Evolutionary conservation across 2,113 vertebrate genomes (phyloP), one percentile per base, ranked within the genome.

Genomic region (Taxidea taxus): DNA sequence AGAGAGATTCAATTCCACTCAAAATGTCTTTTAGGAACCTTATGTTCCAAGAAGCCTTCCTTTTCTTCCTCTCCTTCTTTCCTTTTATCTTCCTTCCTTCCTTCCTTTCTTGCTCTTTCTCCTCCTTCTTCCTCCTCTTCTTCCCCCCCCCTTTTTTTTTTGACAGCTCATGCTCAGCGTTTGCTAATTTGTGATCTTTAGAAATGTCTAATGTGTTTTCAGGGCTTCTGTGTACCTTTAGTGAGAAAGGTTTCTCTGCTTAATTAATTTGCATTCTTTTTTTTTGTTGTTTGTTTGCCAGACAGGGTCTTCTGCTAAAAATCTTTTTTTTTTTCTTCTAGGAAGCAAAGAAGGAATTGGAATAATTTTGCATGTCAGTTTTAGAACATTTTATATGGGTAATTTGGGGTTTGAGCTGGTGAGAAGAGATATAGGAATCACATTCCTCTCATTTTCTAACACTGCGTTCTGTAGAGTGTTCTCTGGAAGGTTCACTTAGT

Each of bases 11-110:
- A 88, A 80, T 95, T 95, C 88, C 78, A 77, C 90, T 95, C 77
- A 95, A 97, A 97, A 97, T 90, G 89, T 90, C 96, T 97, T 91
- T 97, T 88, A 98, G 98, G 98, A 98, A 98, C 98, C 97, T 98
- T 98, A 98, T 98, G 98, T 98, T 99, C 98, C 94, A 97, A 98
- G 98, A 97, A 97, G 95, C 29, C 49, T 85, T 95, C 83, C 72
- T n/a, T 92, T 42, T 70, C 72, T 82, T 37, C 4, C 18, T 85
- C 9, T 81, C n/a, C n/a, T 2, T 80, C 34, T 72, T 16, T 60
- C 6, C 68, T 27, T 64, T n/a, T n/a, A n/a, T n/a, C n/a, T n/a
- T n/a, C n/a, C 37, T 29, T 64, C 39, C 11, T 66, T 31, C 42
- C 15, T 62, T 39, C 51, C 5, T 80, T 56, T 54, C 14, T 49